These are phyloP conservation scores for Diplazon laetatorius DNA, from an alignment of 2,888 invertebrate genomes.

Conservation along the genomic window DNA sequence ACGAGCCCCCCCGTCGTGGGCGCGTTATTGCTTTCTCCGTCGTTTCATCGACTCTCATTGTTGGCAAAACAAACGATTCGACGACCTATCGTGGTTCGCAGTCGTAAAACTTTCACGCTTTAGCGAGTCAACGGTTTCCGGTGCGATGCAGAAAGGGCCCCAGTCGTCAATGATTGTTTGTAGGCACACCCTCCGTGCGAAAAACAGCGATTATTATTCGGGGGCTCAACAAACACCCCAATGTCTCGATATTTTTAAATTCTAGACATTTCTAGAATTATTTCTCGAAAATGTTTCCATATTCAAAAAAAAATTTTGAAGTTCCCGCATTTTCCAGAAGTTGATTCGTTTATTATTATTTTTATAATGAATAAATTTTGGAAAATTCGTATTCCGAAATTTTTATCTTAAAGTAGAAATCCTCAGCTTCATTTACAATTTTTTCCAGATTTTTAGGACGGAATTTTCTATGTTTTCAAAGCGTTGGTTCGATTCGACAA, in stretches of 20 bases:
- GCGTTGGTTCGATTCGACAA: no score
- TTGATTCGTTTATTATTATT: no score
- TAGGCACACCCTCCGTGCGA: constrained; percentile 32
- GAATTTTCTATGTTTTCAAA: no score
- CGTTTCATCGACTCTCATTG: constrained; percentile 72
- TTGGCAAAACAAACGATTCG: constrained; percentile 73
- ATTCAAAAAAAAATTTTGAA: no score
- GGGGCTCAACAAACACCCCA: not conserved
- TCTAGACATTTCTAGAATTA: constrained; percentile 4
- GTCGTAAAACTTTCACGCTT: constrained; percentile 39
- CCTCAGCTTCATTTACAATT: no score
- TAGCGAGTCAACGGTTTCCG: constrained; percentile 26
- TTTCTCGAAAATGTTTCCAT: not conserved
- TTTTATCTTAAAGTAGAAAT: no score
- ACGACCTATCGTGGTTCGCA: constrained; percentile 42
- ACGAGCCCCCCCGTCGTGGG: constrained; percentile 44
- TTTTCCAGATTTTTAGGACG: no score
- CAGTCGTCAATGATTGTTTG: constrained; percentile 31
- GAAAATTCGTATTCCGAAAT: no score
- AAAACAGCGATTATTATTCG: constrained; percentile 36
- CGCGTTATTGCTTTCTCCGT: constrained; percentile 41
- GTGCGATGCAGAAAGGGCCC: constrained; percentile 4
- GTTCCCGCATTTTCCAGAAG: no score
- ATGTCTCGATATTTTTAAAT: no score
- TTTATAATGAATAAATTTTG: no score